phyloP scores from a whole-genome alignment of 2,113 vertebrate genomes.

The Nerophis ophidion region DNA sequence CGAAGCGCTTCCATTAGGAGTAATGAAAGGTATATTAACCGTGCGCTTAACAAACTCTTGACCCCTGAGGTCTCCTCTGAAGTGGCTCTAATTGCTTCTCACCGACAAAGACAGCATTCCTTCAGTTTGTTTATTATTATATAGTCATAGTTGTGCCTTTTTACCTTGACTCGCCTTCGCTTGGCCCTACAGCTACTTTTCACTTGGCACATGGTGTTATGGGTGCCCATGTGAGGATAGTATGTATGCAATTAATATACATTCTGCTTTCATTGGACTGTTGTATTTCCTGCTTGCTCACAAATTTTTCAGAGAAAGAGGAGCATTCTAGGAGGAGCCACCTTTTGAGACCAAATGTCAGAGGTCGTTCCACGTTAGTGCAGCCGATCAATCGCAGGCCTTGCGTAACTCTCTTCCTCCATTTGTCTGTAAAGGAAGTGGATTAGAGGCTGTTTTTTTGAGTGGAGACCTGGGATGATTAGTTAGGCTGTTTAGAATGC shows the following conservation, averaged over 20 bases:
- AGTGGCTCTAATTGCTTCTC: conserved; percentile 56
- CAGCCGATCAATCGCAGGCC: conserved; percentile 62
- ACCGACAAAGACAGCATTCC: conserved; percentile 41
- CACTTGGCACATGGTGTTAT: conserved; percentile 4
- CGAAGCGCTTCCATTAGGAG: conserved; percentile 22
- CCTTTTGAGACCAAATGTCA: conserved; percentile 64
- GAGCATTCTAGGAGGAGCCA: conserved; percentile 50
- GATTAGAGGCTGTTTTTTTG: conserved; percentile 59
- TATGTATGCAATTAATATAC: conserved; percentile 14
- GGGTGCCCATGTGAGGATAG: conserved; percentile 3
- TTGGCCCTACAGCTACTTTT: conserved; percentile 5
- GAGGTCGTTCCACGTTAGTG: conserved; percentile 67
- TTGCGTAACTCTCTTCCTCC: conserved; percentile 64
- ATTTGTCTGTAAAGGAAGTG: conserved; percentile 68
- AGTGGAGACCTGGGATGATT: conserved; percentile 62
- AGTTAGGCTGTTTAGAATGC: conserved; percentile 67
- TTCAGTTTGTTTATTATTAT: conserved; percentile 33
- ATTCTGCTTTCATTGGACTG: conserved; percentile 15
- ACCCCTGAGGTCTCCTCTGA: conserved; percentile 33
- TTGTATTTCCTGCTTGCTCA: conserved; percentile 52
- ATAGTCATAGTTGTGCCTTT: conserved; percentile 36
- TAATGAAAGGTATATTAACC: conserved; percentile 49
- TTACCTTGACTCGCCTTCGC: conserved; percentile 14
- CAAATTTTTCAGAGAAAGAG: conserved; percentile 48
- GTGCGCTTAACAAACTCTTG: conserved; percentile 46